Evolutionary conservation across 2,113 vertebrate genomes (phyloP).

Genomic region (Haemorhous mexicanus): DNA sequence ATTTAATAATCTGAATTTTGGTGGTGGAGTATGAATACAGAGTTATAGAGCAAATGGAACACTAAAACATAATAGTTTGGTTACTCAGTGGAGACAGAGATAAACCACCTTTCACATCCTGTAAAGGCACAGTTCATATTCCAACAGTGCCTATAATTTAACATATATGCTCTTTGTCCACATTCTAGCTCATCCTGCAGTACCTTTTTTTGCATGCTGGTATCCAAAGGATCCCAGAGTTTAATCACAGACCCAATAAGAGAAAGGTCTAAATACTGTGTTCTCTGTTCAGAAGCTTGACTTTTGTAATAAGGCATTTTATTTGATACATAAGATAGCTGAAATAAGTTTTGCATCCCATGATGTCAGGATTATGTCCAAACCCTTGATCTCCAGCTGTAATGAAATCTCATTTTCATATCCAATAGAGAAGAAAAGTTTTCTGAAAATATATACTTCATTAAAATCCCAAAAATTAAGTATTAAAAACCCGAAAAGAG

Average conservation of each 20-base stretch:
- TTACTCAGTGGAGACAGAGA: not conserved
- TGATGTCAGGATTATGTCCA: not conserved
- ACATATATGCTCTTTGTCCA: rapidly evolving
- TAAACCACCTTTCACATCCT: not conserved
- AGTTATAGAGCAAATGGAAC: not conserved
- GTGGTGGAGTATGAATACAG: not conserved
- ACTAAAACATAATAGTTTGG: not conserved
- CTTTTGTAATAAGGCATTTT: not conserved
- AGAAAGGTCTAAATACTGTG: not conserved
- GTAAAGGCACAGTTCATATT: not conserved
- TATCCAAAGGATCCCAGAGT: not conserved
- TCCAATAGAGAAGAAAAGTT: not conserved
- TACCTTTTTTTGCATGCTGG: not conserved
- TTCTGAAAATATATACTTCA: not conserved
- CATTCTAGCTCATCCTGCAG: not conserved
- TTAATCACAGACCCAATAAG: not conserved
- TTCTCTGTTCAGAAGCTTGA: not conserved
- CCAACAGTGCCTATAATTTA: not conserved
- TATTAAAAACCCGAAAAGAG: not conserved
- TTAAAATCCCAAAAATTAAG: not conserved
- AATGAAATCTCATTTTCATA: not conserved
- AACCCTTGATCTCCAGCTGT: not conserved
- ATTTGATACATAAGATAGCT: not conserved
- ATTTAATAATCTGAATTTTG: not conserved
- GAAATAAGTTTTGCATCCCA: not conserved